Base-by-base conservation (phyloP, 2,888 invertebrate species). In the Xylota segnis region DNA sequence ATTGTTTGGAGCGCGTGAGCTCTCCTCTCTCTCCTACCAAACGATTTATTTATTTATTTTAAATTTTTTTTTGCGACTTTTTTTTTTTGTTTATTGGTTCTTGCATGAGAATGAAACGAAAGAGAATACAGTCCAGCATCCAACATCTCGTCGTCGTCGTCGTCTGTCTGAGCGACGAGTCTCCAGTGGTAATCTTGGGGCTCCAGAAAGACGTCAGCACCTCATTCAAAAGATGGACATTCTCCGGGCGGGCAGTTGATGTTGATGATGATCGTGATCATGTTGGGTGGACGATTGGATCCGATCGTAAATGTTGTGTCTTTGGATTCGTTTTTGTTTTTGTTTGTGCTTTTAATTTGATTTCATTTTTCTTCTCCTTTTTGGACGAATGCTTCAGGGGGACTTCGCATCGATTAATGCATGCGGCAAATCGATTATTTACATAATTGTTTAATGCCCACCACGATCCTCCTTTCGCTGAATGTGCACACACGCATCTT, bases 221-320 rank as follows among this genome's bases (percentile, higher is more conserved):
- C 86, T 86, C 76, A 82, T 86, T 82, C 82, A 45, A 63, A 82
- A 82, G 77, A 86, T 82, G 71, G 86, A 77, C 86, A 86, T 82
- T 86, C 86, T 63, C 56, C 37, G 68, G 59, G 82, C 76, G 76
- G 56, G 29, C 72, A 63, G 77, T 77, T 86, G 86, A 86, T 86
- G 82, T 77, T 82, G 86, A 76, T 86, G 86, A 77, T 72, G 72
- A 77, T 86, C 86, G 86, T 86, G 86, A 82, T 86, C 86, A 86
- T 86, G 86, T 82, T 77, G 70, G 58, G 61, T 68, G 61, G 71
- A 71, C 52, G 65, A 81, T 76, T 72, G 71, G 47, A 18, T 71
- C 45, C 66, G 66, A 75, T 65, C 70, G 58, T 66, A 61, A 65
- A 76, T 40, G 50, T 75, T 79, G 59, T 75, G 59, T 76, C 52